Evolutionary conservation across 2,797 vertebrate species (phyloP), one percentile per base, ranked within the genome.

Genomic region (Mus caroli): DNA sequence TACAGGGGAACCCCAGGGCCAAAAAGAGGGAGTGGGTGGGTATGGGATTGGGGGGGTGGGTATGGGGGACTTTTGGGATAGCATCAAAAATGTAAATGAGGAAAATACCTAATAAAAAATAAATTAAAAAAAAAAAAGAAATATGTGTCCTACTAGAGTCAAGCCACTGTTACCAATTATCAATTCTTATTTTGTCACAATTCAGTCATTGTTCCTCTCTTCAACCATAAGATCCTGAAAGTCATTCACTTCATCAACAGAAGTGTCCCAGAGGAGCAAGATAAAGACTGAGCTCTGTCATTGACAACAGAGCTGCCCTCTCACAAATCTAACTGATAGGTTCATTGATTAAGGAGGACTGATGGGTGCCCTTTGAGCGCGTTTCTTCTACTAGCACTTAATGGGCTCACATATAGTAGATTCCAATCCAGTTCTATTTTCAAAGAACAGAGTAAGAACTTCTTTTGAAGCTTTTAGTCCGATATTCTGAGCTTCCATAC

Each of bases 301-400:
- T 28, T 20, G n/a, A 71, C 34, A 67, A 46, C 40, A 40, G 6
- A 9, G 19, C 31, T 46, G 8, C 40, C 14, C 69, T 86, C 46
- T 31, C 54, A 20, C 34, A 28, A 40, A 80, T 40, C 31, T 40
- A 58, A 20, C 40, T 7, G 56, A 11, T 43, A n/a, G 1, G 3
- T 76, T 89, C 28, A 69, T 9, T 46, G 19, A 75, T 34, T 86
- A 5, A 37, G 12, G 14, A n/a, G 11, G n/a, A 10, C 20, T 37
- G 31, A 69, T 19, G 50, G 37, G 52, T 11, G 26, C 43, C 64
- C 11, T 73, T 62, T 4, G 43, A 82, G 22, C 3, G 34, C 77
- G 24, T 64, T 92, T 92, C 73, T 91, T 82, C 58, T n/a, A 88
- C 9, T 24, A 60, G 24, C 10, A 93, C 4, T 58, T 96, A 91